Evolutionary conservation across 23 tunicate species (phyloP), one percentile per base, ranked within the genome.

Genomic region (Styela clava): DNA sequence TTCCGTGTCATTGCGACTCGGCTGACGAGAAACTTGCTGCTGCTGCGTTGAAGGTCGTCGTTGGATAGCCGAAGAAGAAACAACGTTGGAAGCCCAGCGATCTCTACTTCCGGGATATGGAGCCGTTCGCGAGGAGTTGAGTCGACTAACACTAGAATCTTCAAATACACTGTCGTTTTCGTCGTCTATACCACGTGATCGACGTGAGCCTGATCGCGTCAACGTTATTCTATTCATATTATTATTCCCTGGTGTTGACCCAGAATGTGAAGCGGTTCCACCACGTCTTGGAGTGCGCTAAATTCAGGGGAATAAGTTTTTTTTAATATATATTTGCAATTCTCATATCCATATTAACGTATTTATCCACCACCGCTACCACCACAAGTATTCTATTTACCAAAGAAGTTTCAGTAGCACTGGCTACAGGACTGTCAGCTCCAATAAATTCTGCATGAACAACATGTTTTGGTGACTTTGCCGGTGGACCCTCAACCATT

Each of bases 121-220:
- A 44, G 56, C 56, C 7, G 12, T 44, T 44, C 12, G 56, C 12
- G 56, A 44, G 7, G 56, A 44, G 12, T 44, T 44, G 56, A 7
- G 56, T 44, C 56, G 56, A 44, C 56, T 44, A n/a, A n/a, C n/a
- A 44, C 24, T 22, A 22, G 71, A 67, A 19, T 27, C 30, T 24
- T 67, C 71, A 24, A 67, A 67, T 25, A 67, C 71, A 29, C 71
- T 67, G 71, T 67, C 71, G 0, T 24, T 25, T 25, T 67, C 71
- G 30, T 67, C 71, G 0, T 67, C 71, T 29, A 67, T 25, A 0
- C 71, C 23, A 16, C 71, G 31, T 0, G 71, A 67, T 18, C 31
- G 30, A 67, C 71, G 71, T 18, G 31, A 29, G 22, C 71, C 71
- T 16, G 71, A 67, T 25, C 71, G 19, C 22, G 31, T 25, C 2